phyloP scores from a whole-genome alignment of 2,888 invertebrate species.

The Neria commutata region DNA sequence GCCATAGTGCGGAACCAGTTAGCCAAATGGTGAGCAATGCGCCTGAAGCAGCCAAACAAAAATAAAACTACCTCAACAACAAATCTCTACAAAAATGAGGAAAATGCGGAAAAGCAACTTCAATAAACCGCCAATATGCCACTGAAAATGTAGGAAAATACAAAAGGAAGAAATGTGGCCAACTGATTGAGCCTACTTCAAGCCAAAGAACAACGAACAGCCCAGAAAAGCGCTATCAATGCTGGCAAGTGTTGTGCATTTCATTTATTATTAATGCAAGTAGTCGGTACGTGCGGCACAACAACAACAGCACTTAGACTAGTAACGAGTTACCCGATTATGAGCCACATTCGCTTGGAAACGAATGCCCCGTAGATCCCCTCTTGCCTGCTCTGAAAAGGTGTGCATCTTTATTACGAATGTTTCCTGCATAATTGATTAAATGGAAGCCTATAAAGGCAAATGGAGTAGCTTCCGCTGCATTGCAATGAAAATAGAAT shows the following conservation, averaged over 20 bases:
- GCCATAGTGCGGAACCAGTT: conserved; percentile 1
- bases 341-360: too few species aligned
- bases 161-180: neutral
- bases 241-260: conserved; percentile 43
- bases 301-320: too few species aligned
- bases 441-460: conserved; percentile 52
- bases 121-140: conserved; percentile 1
- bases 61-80: neutral
- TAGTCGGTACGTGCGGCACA: conserved; percentile 38
- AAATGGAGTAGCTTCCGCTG: neutral
- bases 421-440: conserved; percentile 58
- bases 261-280: conserved; percentile 52
- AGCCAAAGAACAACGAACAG: neutral
- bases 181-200: neutral
- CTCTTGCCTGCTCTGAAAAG: neutral
- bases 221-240: neutral
- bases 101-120: neutral
- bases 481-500: too few species aligned
- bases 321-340: neutral
- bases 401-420: conserved; percentile 1
- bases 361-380: too few species aligned
- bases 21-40: neutral
- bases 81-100: too few species aligned
- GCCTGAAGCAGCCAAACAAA: neutral
- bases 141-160: neutral